These are phyloP conservation scores for Amblyraja radiata DNA, from an alignment of 2,797 vertebrate genomes.

Conservation along the genomic window DNA sequence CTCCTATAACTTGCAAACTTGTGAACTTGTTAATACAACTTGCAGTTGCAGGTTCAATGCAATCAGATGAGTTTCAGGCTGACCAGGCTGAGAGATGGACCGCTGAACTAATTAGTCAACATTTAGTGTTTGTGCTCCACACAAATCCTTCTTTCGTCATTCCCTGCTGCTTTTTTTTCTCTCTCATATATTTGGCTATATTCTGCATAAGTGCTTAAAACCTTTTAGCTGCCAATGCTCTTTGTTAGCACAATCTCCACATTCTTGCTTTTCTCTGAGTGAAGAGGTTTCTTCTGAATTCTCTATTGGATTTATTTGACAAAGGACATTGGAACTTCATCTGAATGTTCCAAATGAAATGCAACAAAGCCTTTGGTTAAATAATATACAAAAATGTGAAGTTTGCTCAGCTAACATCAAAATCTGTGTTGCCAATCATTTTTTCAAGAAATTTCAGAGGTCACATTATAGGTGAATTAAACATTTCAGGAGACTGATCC, in stretches of 20 bases:
- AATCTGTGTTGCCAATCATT: background rate
- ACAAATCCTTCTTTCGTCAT: background rate
- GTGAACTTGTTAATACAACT: no score
- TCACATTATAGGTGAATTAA: background rate
- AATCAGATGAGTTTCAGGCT: no score
- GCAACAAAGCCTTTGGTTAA: background rate
- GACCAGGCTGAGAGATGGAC: no score
- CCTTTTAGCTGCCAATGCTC: no score
- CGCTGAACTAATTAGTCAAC: no score
- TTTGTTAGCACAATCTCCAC: background rate
- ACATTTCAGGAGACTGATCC: background rate
- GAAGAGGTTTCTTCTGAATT: background rate
- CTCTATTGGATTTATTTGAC: background rate
- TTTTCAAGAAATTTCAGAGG: background rate
- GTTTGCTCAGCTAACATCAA: background rate
- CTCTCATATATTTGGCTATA: background rate
- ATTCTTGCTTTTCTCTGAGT: background rate
- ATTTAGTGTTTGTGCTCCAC: background rate
- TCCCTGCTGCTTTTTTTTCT: background rate
- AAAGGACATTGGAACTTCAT: background rate
- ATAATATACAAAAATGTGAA: background rate
- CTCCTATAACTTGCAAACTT: no score
- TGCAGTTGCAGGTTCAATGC: no score
- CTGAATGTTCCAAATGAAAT: background rate
- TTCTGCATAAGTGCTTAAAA: background rate